Base-by-base conservation (phyloP, 2,888 invertebrate genomes). In the Melieria omissa region DNA sequence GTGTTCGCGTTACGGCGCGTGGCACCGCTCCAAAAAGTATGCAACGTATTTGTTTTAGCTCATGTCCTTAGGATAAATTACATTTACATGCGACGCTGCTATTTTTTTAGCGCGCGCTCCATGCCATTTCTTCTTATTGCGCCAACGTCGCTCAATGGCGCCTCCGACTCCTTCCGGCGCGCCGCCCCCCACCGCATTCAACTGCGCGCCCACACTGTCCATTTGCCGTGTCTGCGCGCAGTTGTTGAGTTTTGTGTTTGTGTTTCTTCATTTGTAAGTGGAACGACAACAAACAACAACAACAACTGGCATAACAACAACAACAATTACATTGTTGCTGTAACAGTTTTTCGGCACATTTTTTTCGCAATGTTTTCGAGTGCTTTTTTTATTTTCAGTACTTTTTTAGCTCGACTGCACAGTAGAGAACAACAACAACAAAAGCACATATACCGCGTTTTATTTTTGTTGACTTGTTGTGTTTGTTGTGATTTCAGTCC, bases 21-120 rank as follows among this genome's bases (percentile, higher is more conserved):
- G 52, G 67, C 9, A n/a, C 9, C 5, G 65, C 42, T 49, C 65
- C 64, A 63, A 68, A 68, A 72, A 70, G 70, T 71, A 69, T 73
- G 67, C 76, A 65, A 66, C 66, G 68, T 63, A 72, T 74, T 77
- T 77, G 75, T 74, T 74, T 77, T 75, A 75, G 77, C 73, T 77
- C 75, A 76, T 77, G 76, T 78, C 77, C 78, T 77, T 77, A 75
- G 76, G 75, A 76, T 71, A 76, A 77, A 77, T 77, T 77, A 74
- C 76, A 78, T 78, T 77, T 75, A 75, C 65, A 71, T 69, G 62
- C 63, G 62, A 41, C 55, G 12, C 16, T 69, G 29, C 41, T 54
- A 54, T 55, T 52, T 67, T 67, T 67, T 41, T 49, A 44, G 44
- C 8, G 16, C 12, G 29, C 29, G 2, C 29, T n/a, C n/a, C 2